phyloP scores from a whole-genome alignment of 2,888 invertebrate species.

The Sinodicranocentrus sp. region DNA sequence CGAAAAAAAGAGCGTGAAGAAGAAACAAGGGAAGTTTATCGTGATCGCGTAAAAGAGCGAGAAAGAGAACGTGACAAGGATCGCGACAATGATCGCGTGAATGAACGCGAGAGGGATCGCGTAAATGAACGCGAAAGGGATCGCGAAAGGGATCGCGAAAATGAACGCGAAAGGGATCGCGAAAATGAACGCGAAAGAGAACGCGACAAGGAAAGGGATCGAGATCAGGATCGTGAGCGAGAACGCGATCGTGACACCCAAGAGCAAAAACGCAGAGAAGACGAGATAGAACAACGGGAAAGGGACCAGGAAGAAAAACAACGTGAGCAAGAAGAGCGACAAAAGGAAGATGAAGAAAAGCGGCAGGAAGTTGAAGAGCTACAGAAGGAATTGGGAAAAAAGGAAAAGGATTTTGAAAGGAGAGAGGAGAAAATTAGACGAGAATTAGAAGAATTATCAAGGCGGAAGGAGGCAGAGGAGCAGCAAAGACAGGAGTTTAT shows the following conservation, averaged over 20 bases:
- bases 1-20: slow-evolving; percentile 15
- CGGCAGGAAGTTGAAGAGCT: slow-evolving; percentile 53
- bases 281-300: slow-evolving; percentile 50
- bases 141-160: neutral
- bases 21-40: slow-evolving; percentile 3
- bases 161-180: neutral
- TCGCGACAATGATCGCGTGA: neutral
- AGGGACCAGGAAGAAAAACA: slow-evolving; percentile 42
- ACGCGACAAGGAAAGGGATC: slow-evolving; percentile 24
- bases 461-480: slow-evolving; percentile 60
- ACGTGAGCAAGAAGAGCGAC: slow-evolving; percentile 42
- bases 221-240: slow-evolving; percentile 15
- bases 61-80: slow-evolving; percentile 13
- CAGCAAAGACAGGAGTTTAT: slow-evolving; percentile 53
- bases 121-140: neutral
- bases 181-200: neutral
- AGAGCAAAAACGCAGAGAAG: slow-evolving; percentile 27
- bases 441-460: slow-evolving; percentile 57
- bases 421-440: slow-evolving; percentile 48
- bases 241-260: slow-evolving; percentile 30
- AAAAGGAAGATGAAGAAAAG: slow-evolving; percentile 49
- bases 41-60: slow-evolving; percentile 3
- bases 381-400: slow-evolving; percentile 54
- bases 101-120: neutral
- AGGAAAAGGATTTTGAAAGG: slow-evolving; percentile 48